Base-by-base conservation (phyloP, 2,113 vertebrate genomes). In the Cebus imitator region DNA sequence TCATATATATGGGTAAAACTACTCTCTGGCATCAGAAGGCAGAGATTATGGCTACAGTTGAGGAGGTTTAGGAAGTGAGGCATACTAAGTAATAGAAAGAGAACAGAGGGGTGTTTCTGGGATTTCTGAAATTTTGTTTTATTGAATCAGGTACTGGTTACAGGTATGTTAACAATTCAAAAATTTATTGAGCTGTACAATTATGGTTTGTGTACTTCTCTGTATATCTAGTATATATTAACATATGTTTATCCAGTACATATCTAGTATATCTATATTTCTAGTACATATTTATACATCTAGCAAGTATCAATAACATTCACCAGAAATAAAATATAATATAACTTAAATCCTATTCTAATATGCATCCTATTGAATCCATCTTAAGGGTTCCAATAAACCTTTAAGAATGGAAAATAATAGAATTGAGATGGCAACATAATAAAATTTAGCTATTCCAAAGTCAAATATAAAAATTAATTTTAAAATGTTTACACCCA, bases 381-480 rank as follows among this genome's bases (percentile, higher is more conserved):
- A 55, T 78, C 25, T 78, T 86, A 86, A 55, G 17, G 58, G 37
- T 35, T 87, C 58, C 50, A 84, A 89, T 81, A 96, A 73, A 94
- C 16, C 2, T 8, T 89, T 57, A 95, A 64, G 27, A 86, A 87
- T 76, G 32, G 20, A 76, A 95, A 97, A 85, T 21, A 13, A 92
- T 20, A 76, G 80, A 80, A 92, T n/a, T 8, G 45, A 91, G 20
- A 94, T 75, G 27, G 21, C 14, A 95, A 95, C 30, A 12, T 73
- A 93, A 83, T 68, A 84, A 45, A 95, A 93, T 68, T 61, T 50
- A 94, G 48, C 9, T 93, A 91, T n/a, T 72, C 8, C 72, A 75
- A 85, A 90, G 11, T 66, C 78, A 91, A 82, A 84, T 83, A 73
- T 73, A 96, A 90, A 92, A 91, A 61, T 87, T 35, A 92, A 79